A percentile compares a stretch with the other conserved stretches of the same genome.
Evolutionary conservation across 1,140 invertebrate genomes (phyloP).

Genomic region (Diuraphis noxia): DNA sequence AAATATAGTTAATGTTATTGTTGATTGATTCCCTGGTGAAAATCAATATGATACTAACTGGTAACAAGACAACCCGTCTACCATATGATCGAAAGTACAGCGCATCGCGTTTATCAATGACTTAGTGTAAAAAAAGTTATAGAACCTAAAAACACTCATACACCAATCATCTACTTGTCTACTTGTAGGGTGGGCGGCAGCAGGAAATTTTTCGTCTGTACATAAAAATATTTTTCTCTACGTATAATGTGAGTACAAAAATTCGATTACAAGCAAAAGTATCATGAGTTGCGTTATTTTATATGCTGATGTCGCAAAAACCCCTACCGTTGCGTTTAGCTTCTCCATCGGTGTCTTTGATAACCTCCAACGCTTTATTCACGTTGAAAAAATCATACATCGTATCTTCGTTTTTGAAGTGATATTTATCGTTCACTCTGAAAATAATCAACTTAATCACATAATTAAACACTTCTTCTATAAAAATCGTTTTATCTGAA

Average conservation of each 20-base stretch:
- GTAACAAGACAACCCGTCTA: neutral
- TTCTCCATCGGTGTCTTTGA: neutral
- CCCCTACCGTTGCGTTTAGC: neutral
- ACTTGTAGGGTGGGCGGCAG: neutral
- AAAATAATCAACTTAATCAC: neutral
- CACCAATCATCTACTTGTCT: slow-evolving; percentile 5
- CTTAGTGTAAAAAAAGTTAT: slow-evolving; percentile 15
- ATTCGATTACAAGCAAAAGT: neutral
- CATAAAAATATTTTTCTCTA: neutral
- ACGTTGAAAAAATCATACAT: neutral
- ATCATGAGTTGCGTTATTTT: neutral
- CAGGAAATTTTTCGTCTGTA: neutral
- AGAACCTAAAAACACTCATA: slow-evolving; percentile 15
- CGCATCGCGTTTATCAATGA: neutral
- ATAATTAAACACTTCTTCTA: neutral
- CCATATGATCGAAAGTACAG: neutral
- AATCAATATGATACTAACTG: neutral
- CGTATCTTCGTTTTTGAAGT: neutral
- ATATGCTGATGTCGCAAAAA: neutral
- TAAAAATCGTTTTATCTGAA: neutral
- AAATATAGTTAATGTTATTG: neutral
- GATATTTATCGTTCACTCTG: slow-evolving; percentile 11
- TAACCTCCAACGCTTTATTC: neutral
- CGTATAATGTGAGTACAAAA: neutral
- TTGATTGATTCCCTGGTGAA: neutral